Percentiles rank a stretch among this genome's conserved stretches.
Conservation (phyloP, 2,113 vertebrate genomes). For the Murina feae region DNA sequence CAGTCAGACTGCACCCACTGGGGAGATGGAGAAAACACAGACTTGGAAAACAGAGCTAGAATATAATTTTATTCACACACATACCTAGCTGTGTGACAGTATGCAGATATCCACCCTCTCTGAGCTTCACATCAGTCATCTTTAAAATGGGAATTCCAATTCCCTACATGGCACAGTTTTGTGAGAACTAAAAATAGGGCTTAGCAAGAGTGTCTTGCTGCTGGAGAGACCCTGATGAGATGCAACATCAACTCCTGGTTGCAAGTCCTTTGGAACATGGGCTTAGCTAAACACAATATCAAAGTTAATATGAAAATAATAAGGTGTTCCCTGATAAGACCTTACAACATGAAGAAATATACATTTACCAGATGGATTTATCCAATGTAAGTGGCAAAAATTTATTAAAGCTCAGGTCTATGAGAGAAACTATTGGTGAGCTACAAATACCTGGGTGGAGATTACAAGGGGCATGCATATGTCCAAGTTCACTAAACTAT, state of each 20-base stretch:
- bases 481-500: neutral
- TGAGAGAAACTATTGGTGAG: neutral
- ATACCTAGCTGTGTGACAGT: neutral
- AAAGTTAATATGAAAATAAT: neutral
- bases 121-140: neutral
- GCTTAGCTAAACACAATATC: neutral
- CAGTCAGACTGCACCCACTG: neutral
- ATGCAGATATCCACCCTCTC: neutral
- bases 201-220: neutral
- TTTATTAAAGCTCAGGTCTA: neutral
- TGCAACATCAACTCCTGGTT: neutral
- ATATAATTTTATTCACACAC: neutral
- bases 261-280: neutral
- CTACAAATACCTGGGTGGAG: neutral
- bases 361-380: neutral
- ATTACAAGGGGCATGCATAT: neutral
- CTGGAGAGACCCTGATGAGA: neutral
- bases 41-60: neutral
- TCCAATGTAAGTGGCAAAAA: neutral
- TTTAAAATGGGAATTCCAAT: neutral
- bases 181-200: neutral
- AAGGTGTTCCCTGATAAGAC: neutral
- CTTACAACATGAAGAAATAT: neutral
- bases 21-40: neutral
- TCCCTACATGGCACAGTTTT: neutral